Conservation (phyloP, 2,113 vertebrate genomes). For the Ceuthmochares aereus region DNA sequence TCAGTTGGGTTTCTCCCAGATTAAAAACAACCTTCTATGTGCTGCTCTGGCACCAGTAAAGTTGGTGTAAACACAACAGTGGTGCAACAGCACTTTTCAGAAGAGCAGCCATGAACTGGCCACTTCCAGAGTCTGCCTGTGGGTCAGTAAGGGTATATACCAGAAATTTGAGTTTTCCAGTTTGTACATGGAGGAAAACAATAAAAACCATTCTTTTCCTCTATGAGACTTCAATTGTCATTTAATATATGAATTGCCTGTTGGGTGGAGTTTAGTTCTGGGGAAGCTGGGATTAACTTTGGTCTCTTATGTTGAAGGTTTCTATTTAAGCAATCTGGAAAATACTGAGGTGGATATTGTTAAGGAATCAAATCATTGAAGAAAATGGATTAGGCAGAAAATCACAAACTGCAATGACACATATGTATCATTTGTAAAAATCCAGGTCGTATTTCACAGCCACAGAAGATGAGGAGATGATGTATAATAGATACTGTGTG, state of each 20-base stretch:
- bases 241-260: background rate
- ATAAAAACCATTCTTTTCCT: background rate
- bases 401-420: no score
- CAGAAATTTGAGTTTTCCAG: background rate
- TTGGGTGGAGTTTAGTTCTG: background rate
- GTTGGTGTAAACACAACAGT: background rate
- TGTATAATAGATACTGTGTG: background rate
- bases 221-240: background rate
- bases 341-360: background rate
- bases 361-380: background rate
- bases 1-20: background rate
- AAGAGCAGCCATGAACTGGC: background rate
- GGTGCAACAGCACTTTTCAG: background rate
- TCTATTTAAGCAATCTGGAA: background rate
- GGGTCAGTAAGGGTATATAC: background rate
- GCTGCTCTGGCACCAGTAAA: background rate
- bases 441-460: background rate
- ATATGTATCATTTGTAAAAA: background rate
- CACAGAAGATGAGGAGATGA: background rate
- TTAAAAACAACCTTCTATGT: background rate
- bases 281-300: background rate
- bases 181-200: background rate
- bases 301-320: background rate
- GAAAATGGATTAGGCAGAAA: background rate
- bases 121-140: background rate